Evolutionary conservation across 2,888 invertebrate genomes (phyloP), one percentile per base, ranked within the genome.

Genomic region (Phaonia tiefii): DNA sequence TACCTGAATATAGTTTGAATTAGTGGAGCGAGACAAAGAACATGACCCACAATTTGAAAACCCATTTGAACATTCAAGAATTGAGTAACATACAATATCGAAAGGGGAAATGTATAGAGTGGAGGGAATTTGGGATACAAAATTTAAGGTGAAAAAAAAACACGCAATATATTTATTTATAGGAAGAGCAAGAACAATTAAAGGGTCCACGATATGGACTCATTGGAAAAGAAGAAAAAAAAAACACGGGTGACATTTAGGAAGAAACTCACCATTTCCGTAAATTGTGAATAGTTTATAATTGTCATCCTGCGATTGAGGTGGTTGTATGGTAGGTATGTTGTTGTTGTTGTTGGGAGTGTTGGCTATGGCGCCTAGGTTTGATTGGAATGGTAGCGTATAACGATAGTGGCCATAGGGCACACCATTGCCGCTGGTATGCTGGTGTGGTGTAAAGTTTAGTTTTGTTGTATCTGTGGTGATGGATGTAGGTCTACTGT

Each of bases 221-320:
- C 49, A 37, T 17, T 37, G 17, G 17, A 15, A 39, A 11, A 37
- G 17, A 51, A 17, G 51, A 69, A 51, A n/a, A n/a, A n/a, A n/a
- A n/a, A n/a, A n/a, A n/a, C n/a, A n/a, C n/a, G n/a, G n/a, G n/a
- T n/a, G n/a, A n/a, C n/a, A n/a, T n/a, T n/a, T n/a, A n/a, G n/a
- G 22, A 39, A 49, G 13, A 20, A 87, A 90, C 91, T 91, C 90
- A 91, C 91, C 91, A 88, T 90, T 91, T 89, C 90, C 90, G 86
- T 87, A 91, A 86, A 91, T 90, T 84, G 91, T 91, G 89, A 88
- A 91, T 86, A 91, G 86, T 86, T 89, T 89, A 86, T 88, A 89
- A 88, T 90, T 90, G 87, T 91, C 90, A 88, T 90, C 91, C 86
- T 86, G 85, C 63, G 63, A 39, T 63, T 63, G 56, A 22, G 20